Conservation (phyloP, 2,113 vertebrate genomes). For the Forbesichthys agassizii region DNA sequence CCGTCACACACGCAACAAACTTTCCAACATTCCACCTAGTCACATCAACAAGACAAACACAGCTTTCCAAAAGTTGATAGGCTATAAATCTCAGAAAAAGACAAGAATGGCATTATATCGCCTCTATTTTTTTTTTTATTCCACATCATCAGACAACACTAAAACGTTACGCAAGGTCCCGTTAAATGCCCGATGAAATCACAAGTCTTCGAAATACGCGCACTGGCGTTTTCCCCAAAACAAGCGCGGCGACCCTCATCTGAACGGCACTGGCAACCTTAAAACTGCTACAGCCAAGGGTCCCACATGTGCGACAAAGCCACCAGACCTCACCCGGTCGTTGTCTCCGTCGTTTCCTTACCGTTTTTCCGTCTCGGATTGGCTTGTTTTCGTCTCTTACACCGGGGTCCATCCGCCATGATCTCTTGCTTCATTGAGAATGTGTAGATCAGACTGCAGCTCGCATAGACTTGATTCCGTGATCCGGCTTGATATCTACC, state of each 20-base stretch:
- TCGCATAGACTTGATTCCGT: constrained; percentile 94
- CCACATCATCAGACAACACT: background rate
- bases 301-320: background rate
- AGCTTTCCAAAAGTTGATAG: constrained; percentile 15
- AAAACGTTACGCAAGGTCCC: no score
- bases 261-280: constrained; percentile 30
- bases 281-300: background rate
- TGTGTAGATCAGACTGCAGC: constrained; percentile 96
- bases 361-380: constrained; percentile 98
- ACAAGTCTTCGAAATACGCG: constrained; percentile 32
- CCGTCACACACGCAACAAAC: constrained; percentile 35
- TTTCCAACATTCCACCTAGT: constrained; percentile 63
- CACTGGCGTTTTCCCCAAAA: constrained; percentile 12
- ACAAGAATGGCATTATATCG: constrained; percentile 47
- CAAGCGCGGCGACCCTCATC: constrained; percentile 37
- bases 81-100: background rate
- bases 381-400: constrained; percentile 99
- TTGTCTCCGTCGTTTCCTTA: constrained; percentile 76
- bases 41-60: background rate
- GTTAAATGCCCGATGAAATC: constrained; percentile 39
- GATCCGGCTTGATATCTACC: constrained; percentile 86
- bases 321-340: constrained; percentile 26
- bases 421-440: constrained; percentile 98
- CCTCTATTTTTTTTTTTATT: constrained; percentile 47
- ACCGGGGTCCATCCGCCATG: constrained; percentile 99